Evolutionary conservation across 2,888 invertebrate species (phyloP), one percentile per base, ranked within the genome.

Genomic region (Lomographa bimaculata): DNA sequence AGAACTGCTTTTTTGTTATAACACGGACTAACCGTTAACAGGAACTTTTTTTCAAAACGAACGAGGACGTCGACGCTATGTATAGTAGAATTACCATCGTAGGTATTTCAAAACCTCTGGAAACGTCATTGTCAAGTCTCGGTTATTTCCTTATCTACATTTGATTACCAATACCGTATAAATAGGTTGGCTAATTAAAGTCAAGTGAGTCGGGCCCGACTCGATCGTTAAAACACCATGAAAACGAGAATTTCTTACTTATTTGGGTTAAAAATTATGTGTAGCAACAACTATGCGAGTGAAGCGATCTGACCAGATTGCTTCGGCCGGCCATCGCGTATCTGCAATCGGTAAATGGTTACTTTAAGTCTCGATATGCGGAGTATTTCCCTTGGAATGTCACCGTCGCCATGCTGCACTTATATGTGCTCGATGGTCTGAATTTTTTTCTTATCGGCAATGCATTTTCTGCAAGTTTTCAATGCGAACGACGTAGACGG

Each of bases 281-380:
- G 77, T 80, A 74, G 74, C 71, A 74, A 73, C 65, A 76, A 72
- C 64, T 79, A 81, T 81, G 79, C 72, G 71, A 76, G 73, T 74
- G 76, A 81, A 73, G 81, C 82, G 78, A 83, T 78, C 83, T 77
- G 82, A 73, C 84, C 82, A 87, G 86, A 87, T 87, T 79, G 72
- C 79, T 79, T 67, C 67, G 54, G 70, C 70, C 71, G 89, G 74
- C 89, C 86, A 79, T 85, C 85, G 86, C 85, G 86, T 87, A 86
- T 86, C 86, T 87, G 82, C 79, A 81, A 89, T 87, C 87, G 77
- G 85, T 86, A 87, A 86, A 86, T 87, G 85, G 85, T 85, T 80
- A 81, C 81, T 84, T 80, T 79, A 82, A 81, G 81, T 77, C 84
- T 83, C 77, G 84, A 80, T 85, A 86, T 85, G 83, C 79, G 72